A percentile compares a stretch with the other conserved stretches of the same genome.
These are phyloP conservation scores for Venturia canescens DNA, from an alignment of 1,140 invertebrate genomes.

Conservation along the genomic window DNA sequence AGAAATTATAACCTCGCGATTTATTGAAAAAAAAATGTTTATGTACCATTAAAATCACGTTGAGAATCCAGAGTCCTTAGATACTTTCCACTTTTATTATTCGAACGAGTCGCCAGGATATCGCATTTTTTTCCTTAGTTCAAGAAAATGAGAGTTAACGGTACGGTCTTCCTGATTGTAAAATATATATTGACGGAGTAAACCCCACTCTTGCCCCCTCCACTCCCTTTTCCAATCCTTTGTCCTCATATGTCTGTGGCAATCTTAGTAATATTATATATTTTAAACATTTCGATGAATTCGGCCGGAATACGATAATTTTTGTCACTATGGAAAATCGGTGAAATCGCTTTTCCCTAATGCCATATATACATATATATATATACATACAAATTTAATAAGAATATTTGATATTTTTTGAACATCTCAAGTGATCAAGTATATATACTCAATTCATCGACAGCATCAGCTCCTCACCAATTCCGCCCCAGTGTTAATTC, in stretches of 20 bases:
- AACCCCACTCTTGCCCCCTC: neutral
- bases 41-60: too few relatives aligned
- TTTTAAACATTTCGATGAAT: constrained; percentile 1
- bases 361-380: constrained; percentile 9
- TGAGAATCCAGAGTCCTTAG: too few relatives aligned
- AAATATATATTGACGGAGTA: neutral
- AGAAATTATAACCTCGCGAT: too few relatives aligned
- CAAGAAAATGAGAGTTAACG: neutral
- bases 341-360: constrained; percentile 2
- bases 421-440: neutral
- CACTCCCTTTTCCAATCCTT: too few relatives aligned
- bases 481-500: constrained; percentile 7
- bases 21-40: too few relatives aligned
- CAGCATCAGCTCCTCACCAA: neutral
- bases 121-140: constrained; percentile 12
- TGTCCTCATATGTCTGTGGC: too few relatives aligned
- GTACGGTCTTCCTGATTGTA: constrained; percentile 14
- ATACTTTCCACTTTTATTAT: too few relatives aligned
- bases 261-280: constrained; percentile 9
- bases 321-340: constrained; percentile 25
- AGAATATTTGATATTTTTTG: constrained; percentile 35
- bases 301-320: constrained; percentile 14
- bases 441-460: neutral
- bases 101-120: too few relatives aligned
- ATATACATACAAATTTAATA: constrained; percentile 13